Evolutionary conservation across 2,888 invertebrate genomes (phyloP).

Genomic region (Meiosimyza platycephala): DNA sequence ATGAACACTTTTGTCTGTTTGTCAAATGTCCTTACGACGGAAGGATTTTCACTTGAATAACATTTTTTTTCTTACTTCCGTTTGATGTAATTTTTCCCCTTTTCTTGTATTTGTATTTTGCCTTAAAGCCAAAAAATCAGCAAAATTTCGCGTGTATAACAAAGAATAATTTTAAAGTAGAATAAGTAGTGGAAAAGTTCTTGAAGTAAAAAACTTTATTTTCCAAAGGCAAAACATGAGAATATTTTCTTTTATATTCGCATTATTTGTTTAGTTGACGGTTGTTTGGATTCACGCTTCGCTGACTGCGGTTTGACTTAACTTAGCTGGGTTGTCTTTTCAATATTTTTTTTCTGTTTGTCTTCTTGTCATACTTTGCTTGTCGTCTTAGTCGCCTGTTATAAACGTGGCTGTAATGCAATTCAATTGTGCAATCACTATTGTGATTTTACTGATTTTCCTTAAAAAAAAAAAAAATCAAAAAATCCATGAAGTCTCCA

Average conservation of each 20-base stretch:
- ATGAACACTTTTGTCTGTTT: slow-evolving; percentile 2
- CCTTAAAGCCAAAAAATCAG: slow-evolving; percentile 20
- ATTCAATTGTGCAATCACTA: slow-evolving; percentile 45
- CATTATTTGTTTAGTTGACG: slow-evolving; percentile 40
- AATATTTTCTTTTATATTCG: slow-evolving; percentile 16
- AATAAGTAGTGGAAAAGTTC: not conserved
- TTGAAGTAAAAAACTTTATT: not conserved
- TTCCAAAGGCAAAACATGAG: slow-evolving; percentile 8
- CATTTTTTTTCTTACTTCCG: slow-evolving; percentile 40
- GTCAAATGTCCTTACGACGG: slow-evolving; percentile 31
- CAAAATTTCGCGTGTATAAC: slow-evolving; percentile 1
- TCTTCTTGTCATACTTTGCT: not conserved
- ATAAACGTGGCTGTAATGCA: slow-evolving; percentile 29
- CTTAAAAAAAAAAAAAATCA: slow-evolving; percentile 10
- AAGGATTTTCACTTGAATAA: slow-evolving; percentile 42
- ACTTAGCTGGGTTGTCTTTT: slow-evolving; percentile 9
- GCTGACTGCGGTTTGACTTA: slow-evolving; percentile 38
- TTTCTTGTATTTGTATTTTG: not conserved
- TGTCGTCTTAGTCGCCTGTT: slow-evolving; percentile 4
- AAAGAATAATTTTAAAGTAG: slow-evolving; percentile 14
- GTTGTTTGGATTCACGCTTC: slow-evolving; percentile 44
- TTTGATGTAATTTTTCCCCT: slow-evolving; percentile 6
- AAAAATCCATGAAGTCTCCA: not conserved
- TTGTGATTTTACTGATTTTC: slow-evolving; percentile 34
- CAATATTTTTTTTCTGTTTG: not conserved